phyloP scores from a whole-genome alignment of 2,113 vertebrate species.

The Andinoacara biseriatus region DNA sequence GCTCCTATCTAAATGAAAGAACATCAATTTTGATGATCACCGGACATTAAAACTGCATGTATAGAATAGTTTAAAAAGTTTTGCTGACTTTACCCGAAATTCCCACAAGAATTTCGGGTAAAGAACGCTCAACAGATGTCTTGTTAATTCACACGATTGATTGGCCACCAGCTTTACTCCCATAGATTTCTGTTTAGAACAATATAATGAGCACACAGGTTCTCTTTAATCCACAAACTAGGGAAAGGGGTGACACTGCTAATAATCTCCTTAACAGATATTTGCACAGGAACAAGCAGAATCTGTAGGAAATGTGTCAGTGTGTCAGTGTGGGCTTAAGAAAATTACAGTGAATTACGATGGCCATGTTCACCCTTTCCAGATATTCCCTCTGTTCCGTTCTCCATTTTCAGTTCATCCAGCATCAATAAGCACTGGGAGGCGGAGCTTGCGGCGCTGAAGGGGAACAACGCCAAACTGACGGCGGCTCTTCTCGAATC shows the following conservation, averaged over 20 bases:
- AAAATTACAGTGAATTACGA: not conserved
- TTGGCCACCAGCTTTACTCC: not conserved
- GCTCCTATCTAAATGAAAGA: not conserved
- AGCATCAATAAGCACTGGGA: conserved; percentile 94
- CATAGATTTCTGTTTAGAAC: not conserved
- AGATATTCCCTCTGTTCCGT: not conserved
- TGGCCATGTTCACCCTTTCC: not conserved
- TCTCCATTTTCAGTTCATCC: conserved; percentile 62
- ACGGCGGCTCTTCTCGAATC: conserved; percentile 97
- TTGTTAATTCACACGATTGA: no score
- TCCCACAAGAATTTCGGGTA: no score
- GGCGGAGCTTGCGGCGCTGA: conserved; percentile 93
- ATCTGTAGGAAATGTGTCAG: not conserved
- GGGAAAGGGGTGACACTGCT: no score
- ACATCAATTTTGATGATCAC: not conserved
- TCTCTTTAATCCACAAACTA: no score
- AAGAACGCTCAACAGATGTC: no score
- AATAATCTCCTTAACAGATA: no score
- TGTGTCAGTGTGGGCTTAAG: not conserved
- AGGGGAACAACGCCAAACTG: conserved; percentile 97
- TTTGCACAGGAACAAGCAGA: no score
- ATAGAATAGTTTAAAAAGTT: no score
- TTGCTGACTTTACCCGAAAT: no score
- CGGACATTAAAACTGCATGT: no score
- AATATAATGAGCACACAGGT: not conserved